Evolutionary conservation across 2,888 invertebrate species (phyloP), one percentile per base, ranked within the genome.

Genomic region (Calameuta pallipes): DNA sequence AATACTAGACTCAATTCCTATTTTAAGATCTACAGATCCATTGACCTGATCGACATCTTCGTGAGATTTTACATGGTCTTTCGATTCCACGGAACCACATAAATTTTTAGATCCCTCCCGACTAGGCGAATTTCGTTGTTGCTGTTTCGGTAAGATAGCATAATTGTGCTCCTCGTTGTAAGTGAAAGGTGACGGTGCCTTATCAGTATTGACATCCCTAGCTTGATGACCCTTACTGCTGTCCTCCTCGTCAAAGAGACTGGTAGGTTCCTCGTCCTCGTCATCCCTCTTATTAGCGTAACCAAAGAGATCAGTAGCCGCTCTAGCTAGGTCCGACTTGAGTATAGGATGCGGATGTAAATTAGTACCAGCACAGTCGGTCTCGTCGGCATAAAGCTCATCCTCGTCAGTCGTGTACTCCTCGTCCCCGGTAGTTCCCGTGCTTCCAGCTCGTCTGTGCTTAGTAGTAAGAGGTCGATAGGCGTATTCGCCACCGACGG

Each of bases 341-440:
- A 89, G 84, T 15, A 90, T 88, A 11, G 89, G 87, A 81, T 90
- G 88, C 23, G 85, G 83, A 79, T 89, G 89, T 74, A 87, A 77
- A 74, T 84, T 82, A 11, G 84, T 78, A 34, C 86, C 85, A 11
- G 85, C 78, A 79, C 92, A 91, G 82, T 93, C 93, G 3, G 91
- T 89, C 81, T 93, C 93, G 82, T 93, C 93, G n/a, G 90, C 88
- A 77, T 88, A 90, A 1, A 89, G 82, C 78, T 93, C 93, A 82
- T 93, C 92, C 81, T 93, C 93, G 84, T 93, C 93, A 31, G 92
- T 92, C 3, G 93, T 93, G 85, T 92, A 93, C 71, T 93, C 93
- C 85, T 93, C 93, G 85, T 93, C 93, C 3, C 93, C 93, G 23
- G 93, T 93, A 13, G 93, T 93, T 1, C 93, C 93, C 31, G 93